Percentiles rank a stretch among this genome's conserved stretches.
Conservation (phyloP, 2,797 vertebrate species). For the Ptychadena robeensis region DNA sequence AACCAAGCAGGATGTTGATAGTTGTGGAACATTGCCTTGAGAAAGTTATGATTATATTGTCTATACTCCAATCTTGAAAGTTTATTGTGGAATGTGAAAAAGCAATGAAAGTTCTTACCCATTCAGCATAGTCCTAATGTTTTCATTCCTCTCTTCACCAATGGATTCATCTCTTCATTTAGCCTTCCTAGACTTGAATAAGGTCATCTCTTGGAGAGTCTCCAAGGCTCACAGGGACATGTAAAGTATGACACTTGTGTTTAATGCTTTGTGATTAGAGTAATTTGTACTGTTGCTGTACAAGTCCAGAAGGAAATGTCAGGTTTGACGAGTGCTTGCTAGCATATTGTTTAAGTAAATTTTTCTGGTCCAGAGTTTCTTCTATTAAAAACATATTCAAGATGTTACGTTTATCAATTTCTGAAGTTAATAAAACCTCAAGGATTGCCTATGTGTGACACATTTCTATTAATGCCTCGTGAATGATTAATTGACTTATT, state of each 20-base stretch:
- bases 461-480: constrained; percentile 43
- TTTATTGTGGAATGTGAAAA: too few relatives aligned
- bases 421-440: constrained; percentile 1
- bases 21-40: too few relatives aligned
- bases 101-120: too few relatives aligned
- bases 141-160: too few relatives aligned
- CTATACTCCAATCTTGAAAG: too few relatives aligned
- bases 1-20: too few relatives aligned
- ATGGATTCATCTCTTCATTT: too few relatives aligned
- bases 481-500: constrained; percentile 53
- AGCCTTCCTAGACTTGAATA: background rate
- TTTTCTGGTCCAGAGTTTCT: constrained; percentile 40
- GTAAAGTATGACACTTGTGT: background rate
- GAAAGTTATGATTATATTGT: too few relatives aligned
- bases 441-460: constrained; percentile 24
- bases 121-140: too few relatives aligned
- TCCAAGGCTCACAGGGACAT: background rate
- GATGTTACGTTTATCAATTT: constrained; percentile 40
- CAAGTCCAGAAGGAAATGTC: constrained; percentile 20
- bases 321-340: constrained; percentile 22
- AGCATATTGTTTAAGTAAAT: background rate
- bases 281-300: constrained; percentile 33
- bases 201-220: background rate
- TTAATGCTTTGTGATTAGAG: background rate
- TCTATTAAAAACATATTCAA: constrained; percentile 29